These are phyloP conservation scores for Pseudoatta argentina DNA, from an alignment of 1,140 invertebrate species.

Conservation along the genomic window DNA sequence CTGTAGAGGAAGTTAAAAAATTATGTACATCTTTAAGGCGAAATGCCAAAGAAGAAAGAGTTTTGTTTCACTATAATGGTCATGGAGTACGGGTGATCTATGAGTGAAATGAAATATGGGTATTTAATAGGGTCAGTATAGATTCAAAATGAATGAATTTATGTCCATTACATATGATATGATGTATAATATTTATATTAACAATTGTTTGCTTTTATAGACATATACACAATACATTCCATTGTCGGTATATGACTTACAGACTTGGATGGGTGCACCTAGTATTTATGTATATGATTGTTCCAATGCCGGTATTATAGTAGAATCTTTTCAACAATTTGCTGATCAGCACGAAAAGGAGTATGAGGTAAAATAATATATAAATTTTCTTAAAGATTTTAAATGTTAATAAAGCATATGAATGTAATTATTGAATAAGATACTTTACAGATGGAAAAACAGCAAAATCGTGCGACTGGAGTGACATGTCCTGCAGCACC, in stretches of 20 bases:
- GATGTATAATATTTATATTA: background rate
- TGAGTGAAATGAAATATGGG: slow-evolving; percentile 99
- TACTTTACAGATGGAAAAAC: slow-evolving; percentile 82
- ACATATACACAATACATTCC: slow-evolving; percentile 99
- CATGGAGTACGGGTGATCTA: slow-evolving; percentile 99
- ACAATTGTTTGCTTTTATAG: slow-evolving; percentile 85
- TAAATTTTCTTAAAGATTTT: background rate
- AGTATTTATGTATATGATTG: slow-evolving; percentile 99
- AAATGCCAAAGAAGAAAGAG: slow-evolving; percentile 99
- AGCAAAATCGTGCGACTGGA: slow-evolving; percentile 82
- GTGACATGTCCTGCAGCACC: slow-evolving; percentile 83
- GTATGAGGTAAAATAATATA: slow-evolving; percentile 89
- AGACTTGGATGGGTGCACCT: slow-evolving; percentile 99
- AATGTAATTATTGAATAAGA: slow-evolving; percentile 16
- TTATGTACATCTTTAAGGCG: slow-evolving; percentile 97
- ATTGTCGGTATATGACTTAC: slow-evolving; percentile 98
- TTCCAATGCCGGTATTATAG: slow-evolving; percentile 98
- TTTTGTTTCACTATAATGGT: slow-evolving; percentile 99
- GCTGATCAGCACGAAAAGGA: slow-evolving; percentile 96
- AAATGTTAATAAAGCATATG: background rate
- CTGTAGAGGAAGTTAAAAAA: slow-evolving; percentile 99
- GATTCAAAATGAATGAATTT: background rate
- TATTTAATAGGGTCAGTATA: slow-evolving; percentile 96
- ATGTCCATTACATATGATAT: background rate
- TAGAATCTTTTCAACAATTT: slow-evolving; percentile 97